phyloP scores from a whole-genome alignment of 2,888 invertebrate genomes.

The Eumerus sabulonum region DNA sequence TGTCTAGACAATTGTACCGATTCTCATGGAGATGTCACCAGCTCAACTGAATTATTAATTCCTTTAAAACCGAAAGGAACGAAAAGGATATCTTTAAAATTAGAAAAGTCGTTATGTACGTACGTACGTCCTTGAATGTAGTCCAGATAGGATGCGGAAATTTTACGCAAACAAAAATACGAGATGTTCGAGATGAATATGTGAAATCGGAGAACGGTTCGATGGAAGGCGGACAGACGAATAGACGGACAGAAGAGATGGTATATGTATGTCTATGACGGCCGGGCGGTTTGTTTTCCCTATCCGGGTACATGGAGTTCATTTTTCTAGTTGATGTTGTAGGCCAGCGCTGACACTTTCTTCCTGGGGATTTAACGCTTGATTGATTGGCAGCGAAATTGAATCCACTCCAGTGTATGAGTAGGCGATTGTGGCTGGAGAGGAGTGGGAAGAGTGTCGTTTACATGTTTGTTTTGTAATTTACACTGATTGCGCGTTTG shows the following conservation, averaged over 20 bases:
- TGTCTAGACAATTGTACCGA: slow-evolving; percentile 61
- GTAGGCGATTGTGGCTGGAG: slow-evolving; percentile 25
- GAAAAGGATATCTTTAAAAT: slow-evolving; percentile 38
- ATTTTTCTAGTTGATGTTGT: slow-evolving; percentile 56
- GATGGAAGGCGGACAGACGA: slow-evolving; percentile 33
- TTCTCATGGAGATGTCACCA: slow-evolving; percentile 56
- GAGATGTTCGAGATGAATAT: slow-evolving; percentile 5
- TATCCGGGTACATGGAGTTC: slow-evolving; percentile 10
- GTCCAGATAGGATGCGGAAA: slow-evolving; percentile 45
- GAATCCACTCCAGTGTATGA: slow-evolving; percentile 50
- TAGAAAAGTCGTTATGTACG: slow-evolving; percentile 42
- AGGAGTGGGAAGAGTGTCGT: slow-evolving; percentile 44
- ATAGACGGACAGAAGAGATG: not conserved
- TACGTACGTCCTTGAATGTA: not conserved
- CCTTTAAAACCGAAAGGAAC: not conserved
- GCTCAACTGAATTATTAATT: slow-evolving; percentile 51
- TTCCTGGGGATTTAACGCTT: slow-evolving; percentile 62
- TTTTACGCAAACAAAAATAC: slow-evolving; percentile 52
- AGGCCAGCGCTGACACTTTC: slow-evolving; percentile 65
- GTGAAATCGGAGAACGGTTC: slow-evolving; percentile 60
- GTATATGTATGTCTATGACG: no score
- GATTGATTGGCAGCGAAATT: slow-evolving; percentile 68
- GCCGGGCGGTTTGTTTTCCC: slow-evolving; percentile 64
- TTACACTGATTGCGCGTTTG: slow-evolving; percentile 22
- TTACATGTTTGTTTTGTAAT: slow-evolving; percentile 62